A percentile compares a stretch with the other conserved stretches of the same genome.
Evolutionary conservation across 2,113 vertebrate species (phyloP).

Genomic region (Perca flavescens): DNA sequence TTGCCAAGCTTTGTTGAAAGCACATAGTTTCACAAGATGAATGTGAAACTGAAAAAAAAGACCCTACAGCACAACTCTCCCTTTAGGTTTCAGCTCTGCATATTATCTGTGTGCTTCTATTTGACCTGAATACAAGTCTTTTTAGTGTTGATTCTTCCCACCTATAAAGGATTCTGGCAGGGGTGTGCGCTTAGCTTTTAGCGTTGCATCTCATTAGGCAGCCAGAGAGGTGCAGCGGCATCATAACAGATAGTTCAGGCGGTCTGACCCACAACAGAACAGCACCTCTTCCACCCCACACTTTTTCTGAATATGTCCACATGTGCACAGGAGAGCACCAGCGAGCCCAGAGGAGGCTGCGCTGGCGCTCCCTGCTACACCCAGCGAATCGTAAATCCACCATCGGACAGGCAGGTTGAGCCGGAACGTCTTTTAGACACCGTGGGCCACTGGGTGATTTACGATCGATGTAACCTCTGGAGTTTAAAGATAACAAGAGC

Average conservation of each 20-base stretch:
- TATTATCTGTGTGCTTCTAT: slow-evolving; percentile 36
- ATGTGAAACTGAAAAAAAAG: slow-evolving; percentile 64
- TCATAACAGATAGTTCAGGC: slow-evolving; percentile 49
- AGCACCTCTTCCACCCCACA: slow-evolving; percentile 60
- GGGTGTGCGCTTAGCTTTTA: slow-evolving; percentile 12
- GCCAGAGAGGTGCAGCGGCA: slow-evolving; percentile 46
- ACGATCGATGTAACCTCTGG: slow-evolving; percentile 75
- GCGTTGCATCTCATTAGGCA: slow-evolving; percentile 35
- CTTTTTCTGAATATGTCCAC: slow-evolving; percentile 78
- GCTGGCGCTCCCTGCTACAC: slow-evolving; percentile 41
- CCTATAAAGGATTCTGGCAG: slow-evolving; percentile 37
- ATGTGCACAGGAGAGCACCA: slow-evolving; percentile 65
- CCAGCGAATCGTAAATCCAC: slow-evolving; percentile 72
- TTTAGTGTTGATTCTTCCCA: slow-evolving; percentile 60
- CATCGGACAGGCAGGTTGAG: slow-evolving; percentile 61
- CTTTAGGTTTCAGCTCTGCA: slow-evolving; percentile 37
- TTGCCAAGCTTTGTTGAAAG: slow-evolving; percentile 74
- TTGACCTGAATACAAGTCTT: slow-evolving; percentile 28
- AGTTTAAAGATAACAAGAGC: slow-evolving; percentile 80
- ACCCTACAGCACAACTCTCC: slow-evolving; percentile 28
- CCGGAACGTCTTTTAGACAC: slow-evolving; percentile 54
- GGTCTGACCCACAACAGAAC: slow-evolving; percentile 53
- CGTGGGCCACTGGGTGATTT: slow-evolving; percentile 66
- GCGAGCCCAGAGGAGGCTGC: slow-evolving; percentile 51
- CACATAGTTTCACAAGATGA: slow-evolving; percentile 74